Conservation (phyloP, 2,113 vertebrate species). For the Tenrec ecaudatus region DNA sequence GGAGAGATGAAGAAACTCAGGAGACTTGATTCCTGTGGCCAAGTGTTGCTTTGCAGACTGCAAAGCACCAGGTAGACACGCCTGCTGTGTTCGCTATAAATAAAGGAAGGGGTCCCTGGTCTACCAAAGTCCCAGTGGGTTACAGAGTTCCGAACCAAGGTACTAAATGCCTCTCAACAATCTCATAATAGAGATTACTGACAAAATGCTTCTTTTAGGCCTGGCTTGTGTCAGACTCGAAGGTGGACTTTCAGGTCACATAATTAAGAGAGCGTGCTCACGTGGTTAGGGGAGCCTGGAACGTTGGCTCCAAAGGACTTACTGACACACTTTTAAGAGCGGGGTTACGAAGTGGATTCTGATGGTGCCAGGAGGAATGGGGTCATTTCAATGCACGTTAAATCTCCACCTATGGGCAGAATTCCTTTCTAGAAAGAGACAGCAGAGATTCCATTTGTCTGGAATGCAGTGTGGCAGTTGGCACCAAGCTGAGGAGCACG, state of each 20-base stretch:
- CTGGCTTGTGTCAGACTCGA: not conserved
- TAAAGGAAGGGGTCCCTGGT: not conserved
- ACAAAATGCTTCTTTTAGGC: no score
- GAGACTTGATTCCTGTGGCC: not conserved
- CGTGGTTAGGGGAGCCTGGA: not conserved
- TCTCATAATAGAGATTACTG: not conserved
- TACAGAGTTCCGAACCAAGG: not conserved
- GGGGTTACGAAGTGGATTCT: not conserved
- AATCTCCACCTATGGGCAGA: not conserved
- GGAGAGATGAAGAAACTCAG: not conserved
- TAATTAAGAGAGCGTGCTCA: not conserved
- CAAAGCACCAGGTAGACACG: not conserved
- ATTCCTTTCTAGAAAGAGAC: conserved; percentile 13
- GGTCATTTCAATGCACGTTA: not conserved
- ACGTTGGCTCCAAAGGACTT: not conserved
- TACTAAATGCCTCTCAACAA: not conserved
- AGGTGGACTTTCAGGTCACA: not conserved
- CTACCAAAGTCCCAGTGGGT: not conserved
- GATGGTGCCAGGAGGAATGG: not conserved
- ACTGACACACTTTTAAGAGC: not conserved
- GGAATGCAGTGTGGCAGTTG: not conserved
- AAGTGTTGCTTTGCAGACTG: not conserved
- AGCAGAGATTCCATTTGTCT: not conserved
- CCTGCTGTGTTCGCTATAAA: not conserved
- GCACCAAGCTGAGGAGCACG: not conserved